phyloP scores from a whole-genome alignment of 2,113 vertebrate species.

The Lagenorhynchus albirostris region DNA sequence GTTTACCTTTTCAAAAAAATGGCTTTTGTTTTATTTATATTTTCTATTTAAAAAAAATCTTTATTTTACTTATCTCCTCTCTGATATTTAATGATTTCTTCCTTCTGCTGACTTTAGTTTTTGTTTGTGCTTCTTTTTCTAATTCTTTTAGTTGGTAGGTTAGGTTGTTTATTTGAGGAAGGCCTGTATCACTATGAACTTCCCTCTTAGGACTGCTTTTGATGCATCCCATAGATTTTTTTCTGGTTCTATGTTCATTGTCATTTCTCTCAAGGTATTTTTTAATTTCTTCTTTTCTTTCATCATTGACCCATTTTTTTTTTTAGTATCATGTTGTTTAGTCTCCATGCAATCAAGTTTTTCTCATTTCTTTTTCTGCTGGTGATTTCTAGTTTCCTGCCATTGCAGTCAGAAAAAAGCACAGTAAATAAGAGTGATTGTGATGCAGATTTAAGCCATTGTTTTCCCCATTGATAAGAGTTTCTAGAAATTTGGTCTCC shows the following conservation, averaged over 20 bases:
- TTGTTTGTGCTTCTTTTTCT: background rate
- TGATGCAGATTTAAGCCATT: background rate
- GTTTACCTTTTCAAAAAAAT: background rate
- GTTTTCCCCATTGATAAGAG: background rate
- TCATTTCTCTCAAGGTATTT: background rate
- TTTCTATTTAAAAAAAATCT: background rate
- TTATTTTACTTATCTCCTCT: background rate
- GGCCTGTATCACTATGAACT: background rate
- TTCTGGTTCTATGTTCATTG: background rate
- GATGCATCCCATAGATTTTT: background rate
- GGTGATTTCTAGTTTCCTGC: background rate
- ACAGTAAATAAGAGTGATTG: background rate
- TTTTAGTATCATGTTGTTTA: background rate
- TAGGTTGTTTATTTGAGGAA: background rate
- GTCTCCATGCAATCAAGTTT: background rate
- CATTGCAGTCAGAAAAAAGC: background rate
- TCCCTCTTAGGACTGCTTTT: background rate
- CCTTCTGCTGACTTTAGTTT: background rate
- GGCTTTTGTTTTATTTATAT: background rate
- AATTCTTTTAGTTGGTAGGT: background rate
- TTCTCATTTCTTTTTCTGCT: background rate
- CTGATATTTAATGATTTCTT: background rate
- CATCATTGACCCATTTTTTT: background rate
- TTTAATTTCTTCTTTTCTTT: background rate
- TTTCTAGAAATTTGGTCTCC: background rate